Conservation (phyloP, 92 coral and sea anemone species). For the Desmophyllum pertusum region DNA sequence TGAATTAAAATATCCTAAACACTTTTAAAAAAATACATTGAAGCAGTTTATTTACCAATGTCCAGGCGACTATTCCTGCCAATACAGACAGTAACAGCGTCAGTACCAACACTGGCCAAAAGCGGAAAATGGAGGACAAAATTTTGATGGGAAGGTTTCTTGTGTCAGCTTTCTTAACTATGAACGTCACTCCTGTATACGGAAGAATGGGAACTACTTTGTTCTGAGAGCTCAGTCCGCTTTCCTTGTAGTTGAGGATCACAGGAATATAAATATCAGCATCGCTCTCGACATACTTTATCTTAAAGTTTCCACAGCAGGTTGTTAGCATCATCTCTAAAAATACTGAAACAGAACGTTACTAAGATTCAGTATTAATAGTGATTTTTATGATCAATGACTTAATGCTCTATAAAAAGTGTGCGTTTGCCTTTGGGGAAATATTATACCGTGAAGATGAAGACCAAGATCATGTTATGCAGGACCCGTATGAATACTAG, state of each 20-base stretch:
- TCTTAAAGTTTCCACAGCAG: constrained; percentile 34
- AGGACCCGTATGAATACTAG: too few relatives aligned
- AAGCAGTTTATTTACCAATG: constrained; percentile 4
- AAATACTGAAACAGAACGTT: constrained; percentile 13
- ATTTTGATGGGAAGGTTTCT: constrained; percentile 20
- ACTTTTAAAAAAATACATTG: not conserved
- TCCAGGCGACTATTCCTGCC: constrained; percentile 51
- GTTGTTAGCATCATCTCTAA: constrained; percentile 26
- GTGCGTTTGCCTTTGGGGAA: too few relatives aligned
- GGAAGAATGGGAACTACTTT: constrained; percentile 46
- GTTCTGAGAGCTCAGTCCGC: constrained; percentile 6
- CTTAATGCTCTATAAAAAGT: too few relatives aligned
- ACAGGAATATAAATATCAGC: constrained; percentile 2
- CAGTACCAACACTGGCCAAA: constrained; percentile 51
- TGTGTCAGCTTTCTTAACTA: constrained; percentile 31
- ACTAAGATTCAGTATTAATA: not conserved
- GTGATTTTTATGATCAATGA: too few relatives aligned
- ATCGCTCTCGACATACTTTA: not conserved
- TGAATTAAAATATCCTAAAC: too few relatives aligned
- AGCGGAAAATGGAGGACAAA: constrained; percentile 27
- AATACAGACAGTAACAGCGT: constrained; percentile 24
- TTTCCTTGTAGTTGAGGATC: constrained; percentile 21
- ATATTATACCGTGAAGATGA: too few relatives aligned
- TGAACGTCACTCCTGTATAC: constrained; percentile 42
- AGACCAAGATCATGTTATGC: too few relatives aligned